Evolutionary conservation across 2,888 invertebrate species (phyloP).

Genomic region (Ectobius pallidus): DNA sequence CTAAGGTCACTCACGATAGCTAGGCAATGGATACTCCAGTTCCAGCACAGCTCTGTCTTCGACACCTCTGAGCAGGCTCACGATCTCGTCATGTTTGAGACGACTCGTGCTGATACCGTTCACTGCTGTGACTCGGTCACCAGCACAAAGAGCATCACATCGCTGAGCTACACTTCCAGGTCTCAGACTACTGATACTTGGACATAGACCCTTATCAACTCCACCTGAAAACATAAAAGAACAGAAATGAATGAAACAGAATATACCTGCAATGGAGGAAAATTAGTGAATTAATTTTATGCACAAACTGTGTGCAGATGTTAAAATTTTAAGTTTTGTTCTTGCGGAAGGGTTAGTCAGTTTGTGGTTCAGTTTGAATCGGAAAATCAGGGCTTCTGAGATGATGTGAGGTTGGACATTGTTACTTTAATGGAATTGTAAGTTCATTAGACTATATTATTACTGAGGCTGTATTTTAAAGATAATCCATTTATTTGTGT

Average conservation of each 20-base stretch:
- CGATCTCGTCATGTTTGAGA: constrained; percentile 78
- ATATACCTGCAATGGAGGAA: too few species aligned
- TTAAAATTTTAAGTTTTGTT: too few species aligned
- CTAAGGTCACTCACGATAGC: constrained; percentile 67
- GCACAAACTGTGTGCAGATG: too few species aligned
- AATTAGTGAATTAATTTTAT: too few species aligned
- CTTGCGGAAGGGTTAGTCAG: too few species aligned
- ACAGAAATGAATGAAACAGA: background rate
- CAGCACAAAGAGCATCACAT: constrained; percentile 79
- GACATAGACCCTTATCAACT: constrained; percentile 69
- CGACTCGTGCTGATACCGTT: constrained; percentile 80
- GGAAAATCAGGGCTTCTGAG: too few species aligned
- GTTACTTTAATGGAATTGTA: too few species aligned
- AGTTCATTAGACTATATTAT: too few species aligned
- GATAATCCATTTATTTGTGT: too few species aligned
- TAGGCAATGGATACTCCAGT: constrained; percentile 81
- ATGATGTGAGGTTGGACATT: too few species aligned
- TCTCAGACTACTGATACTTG: constrained; percentile 70
- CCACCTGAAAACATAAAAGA: constrained; percentile 63
- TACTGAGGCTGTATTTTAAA: too few species aligned
- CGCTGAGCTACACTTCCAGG: constrained; percentile 74
- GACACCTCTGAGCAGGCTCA: constrained; percentile 74
- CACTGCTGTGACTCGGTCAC: constrained; percentile 80
- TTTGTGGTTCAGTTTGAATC: too few species aligned
- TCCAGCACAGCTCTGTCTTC: constrained; percentile 78